phyloP scores from a whole-genome alignment of 2,888 invertebrate genomes.

The Drymonia ruficornis region DNA sequence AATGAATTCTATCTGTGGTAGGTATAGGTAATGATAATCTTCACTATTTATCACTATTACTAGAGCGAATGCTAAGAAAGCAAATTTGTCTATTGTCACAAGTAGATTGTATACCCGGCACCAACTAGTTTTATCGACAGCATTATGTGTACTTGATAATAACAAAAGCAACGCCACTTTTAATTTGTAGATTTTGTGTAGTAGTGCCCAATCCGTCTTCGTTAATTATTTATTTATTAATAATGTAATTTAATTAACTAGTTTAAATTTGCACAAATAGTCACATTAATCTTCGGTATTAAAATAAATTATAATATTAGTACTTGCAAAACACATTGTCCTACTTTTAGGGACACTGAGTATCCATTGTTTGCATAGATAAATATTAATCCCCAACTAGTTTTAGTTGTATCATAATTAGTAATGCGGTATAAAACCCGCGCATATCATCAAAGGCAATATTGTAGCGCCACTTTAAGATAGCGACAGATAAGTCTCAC shows the following conservation, averaged over 20 bases:
- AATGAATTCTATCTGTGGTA: slow-evolving; percentile 1
- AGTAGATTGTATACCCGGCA: slow-evolving; percentile 11
- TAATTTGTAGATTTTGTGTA: too few species aligned
- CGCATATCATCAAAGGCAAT: background rate
- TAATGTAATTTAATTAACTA: too few species aligned
- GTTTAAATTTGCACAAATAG: background rate
- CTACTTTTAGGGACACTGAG: too few species aligned
- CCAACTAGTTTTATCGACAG: slow-evolving; percentile 15
- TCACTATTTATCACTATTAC: slow-evolving; percentile 15
- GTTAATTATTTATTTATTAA: too few species aligned
- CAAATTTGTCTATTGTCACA: slow-evolving; percentile 11
- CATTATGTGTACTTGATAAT: slow-evolving; percentile 17
- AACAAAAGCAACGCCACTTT: too few species aligned
- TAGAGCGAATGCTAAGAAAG: slow-evolving; percentile 25
- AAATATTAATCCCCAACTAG: background rate
- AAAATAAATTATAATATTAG: too few species aligned
- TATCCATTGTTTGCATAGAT: too few species aligned
- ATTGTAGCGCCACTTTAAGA: slow-evolving; percentile 1
- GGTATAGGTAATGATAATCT: slow-evolving; percentile 11
- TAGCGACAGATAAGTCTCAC: background rate
- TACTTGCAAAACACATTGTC: too few species aligned
- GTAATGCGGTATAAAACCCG: background rate
- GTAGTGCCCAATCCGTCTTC: too few species aligned
- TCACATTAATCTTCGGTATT: background rate
- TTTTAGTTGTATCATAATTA: background rate